Conservation (phyloP, 1,140 invertebrate genomes). For the Neelides sp. region DNA sequence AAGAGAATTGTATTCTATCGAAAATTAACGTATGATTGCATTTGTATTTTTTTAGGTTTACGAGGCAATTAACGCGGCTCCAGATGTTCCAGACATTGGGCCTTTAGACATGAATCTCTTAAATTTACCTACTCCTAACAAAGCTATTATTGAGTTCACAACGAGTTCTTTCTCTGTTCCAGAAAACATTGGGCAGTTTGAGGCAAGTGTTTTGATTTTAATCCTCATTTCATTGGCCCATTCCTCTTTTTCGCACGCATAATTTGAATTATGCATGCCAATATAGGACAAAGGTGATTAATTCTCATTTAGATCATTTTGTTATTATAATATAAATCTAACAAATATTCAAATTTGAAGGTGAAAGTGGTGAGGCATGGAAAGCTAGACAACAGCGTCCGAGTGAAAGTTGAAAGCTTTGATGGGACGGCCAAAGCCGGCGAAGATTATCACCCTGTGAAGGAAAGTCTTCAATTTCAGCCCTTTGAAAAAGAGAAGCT, state of each 20-base stretch:
- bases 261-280: too few relatives aligned
- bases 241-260: too few relatives aligned
- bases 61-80: conserved; percentile 37
- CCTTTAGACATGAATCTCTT: too few relatives aligned
- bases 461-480: conserved; percentile 44
- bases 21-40: too few relatives aligned
- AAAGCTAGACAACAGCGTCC: conserved; percentile 5
- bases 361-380: neutral
- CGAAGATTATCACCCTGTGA: conserved; percentile 44
- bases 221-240: too few relatives aligned
- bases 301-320: too few relatives aligned
- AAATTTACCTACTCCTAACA: conserved; percentile 22
- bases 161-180: conserved; percentile 41
- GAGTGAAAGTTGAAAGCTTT: conserved; percentile 42
- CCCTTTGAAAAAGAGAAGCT: conserved; percentile 37
- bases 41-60: conserved; percentile 38
- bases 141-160: conserved; percentile 46
- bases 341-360: too few relatives aligned
- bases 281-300: too few relatives aligned
- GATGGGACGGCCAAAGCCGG: conserved; percentile 44
- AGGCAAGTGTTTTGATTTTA: too few relatives aligned
- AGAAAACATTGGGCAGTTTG: conserved; percentile 44
- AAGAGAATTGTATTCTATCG: too few relatives aligned
- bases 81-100: conserved; percentile 34
- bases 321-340: too few relatives aligned